Evolutionary conservation across 2,888 invertebrate genomes (phyloP), one percentile per base, ranked within the genome.

Genomic region (Pseudococcus jackbeardsleyi): DNA sequence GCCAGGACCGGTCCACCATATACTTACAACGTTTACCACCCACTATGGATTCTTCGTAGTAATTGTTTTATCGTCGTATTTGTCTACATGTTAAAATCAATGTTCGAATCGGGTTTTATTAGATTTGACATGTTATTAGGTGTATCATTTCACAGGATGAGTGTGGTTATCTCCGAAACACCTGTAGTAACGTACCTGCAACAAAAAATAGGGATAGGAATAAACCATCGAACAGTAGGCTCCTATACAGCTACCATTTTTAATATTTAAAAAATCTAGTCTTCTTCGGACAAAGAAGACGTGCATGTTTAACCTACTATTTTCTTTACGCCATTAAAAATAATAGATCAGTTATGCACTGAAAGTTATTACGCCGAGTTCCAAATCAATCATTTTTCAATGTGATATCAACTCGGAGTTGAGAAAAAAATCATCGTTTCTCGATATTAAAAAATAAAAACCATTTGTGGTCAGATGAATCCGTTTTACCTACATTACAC

Each of bases 401-500:
- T 79, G 46, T 42, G 39, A 79, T 79, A 79, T 79, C 79, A 33
- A 79, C 26, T 19, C 19, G 39, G n/a, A 33, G 26, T 33, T 33
- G 33, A 79, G n/a, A 39, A 79, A 79, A 79, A 79, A 8, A 59
- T 59, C 19, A 79, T 79, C n/a, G 46, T 42, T 79, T 59, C n/a
- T n/a, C 6, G 79, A 46, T 79, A 79, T 79, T 42, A 42, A 79
- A 79, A 79, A 79, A 79, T 12, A 26, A 79, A 26, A 79, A 79
- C 79, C 42, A 79, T 79, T 79, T 79, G 79, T 79, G 79, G 79
- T 79, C 42, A 79, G 79, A 79, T 79, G 68, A 72, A 72, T 79
- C 79, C 79, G 79, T 79, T 79, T 79, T 79, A 79, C 79, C 79
- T 79, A 79, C 79, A 79, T 79, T 79, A 79, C 79, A 42, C 42